A percentile compares a stretch with the other conserved stretches of the same genome.
These are phyloP conservation scores for Uropsilus gracilis DNA, from an alignment of 2,113 vertebrate genomes.

Conservation along the genomic window DNA sequence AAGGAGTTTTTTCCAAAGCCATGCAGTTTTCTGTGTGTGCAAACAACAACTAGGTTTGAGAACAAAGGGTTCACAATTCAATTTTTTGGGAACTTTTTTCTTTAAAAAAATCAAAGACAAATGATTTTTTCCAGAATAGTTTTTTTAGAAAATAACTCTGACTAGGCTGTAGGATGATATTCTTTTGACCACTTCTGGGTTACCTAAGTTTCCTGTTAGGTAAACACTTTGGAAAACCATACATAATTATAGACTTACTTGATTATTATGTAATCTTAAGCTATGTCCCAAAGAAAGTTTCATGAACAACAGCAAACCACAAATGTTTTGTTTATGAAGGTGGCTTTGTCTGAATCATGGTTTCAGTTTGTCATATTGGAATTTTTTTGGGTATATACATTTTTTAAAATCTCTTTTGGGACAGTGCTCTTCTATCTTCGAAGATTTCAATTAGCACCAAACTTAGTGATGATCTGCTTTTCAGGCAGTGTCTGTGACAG, in stretches of 20 bases:
- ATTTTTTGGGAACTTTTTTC: not conserved
- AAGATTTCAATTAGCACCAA: not conserved
- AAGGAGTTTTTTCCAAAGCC: not conserved
- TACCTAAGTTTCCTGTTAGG: constrained; percentile 7
- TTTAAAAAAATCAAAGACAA: not conserved
- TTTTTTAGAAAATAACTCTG: constrained; percentile 26
- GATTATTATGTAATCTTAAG: constrained; percentile 35
- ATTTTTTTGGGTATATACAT: not conserved
- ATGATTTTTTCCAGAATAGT: not conserved
- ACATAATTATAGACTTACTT: constrained; percentile 55
- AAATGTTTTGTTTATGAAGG: not conserved
- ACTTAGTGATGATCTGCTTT: not conserved
- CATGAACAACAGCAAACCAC: constrained; percentile 21
- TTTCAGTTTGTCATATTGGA: not conserved
- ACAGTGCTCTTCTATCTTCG: not conserved
- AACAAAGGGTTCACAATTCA: not conserved
- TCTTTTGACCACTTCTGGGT: not conserved
- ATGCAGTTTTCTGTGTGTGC: not conserved
- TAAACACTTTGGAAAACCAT: constrained; percentile 46
- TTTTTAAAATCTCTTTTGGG: not conserved
- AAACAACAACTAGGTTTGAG: constrained; percentile 13
- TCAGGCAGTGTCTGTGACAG: not conserved
- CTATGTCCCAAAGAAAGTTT: constrained; percentile 35
- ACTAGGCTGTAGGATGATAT: not conserved
- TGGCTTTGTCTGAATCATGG: not conserved